A percentile compares a stretch with the other conserved stretches of the same genome.
These are phyloP conservation scores for Hippocampus barbouri DNA, from an alignment of 2,113 vertebrate species.

Conservation along the genomic window DNA sequence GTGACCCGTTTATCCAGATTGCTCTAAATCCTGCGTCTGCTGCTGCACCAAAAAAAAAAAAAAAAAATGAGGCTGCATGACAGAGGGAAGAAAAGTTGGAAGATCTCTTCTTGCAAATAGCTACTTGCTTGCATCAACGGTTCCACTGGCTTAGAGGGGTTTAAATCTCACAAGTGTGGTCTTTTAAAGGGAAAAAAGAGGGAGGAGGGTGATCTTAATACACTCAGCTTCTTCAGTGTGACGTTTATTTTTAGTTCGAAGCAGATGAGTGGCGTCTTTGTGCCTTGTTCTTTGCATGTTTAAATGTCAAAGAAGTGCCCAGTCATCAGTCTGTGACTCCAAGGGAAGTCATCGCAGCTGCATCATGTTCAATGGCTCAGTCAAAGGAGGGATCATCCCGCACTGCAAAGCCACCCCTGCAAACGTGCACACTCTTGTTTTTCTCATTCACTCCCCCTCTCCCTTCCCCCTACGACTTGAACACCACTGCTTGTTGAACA, in stretches of 20 bases:
- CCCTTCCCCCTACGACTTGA: constrained; percentile 16
- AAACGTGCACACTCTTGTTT: constrained; percentile 50
- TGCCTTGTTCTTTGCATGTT: constrained; percentile 23
- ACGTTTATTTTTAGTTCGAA: constrained; percentile 37
- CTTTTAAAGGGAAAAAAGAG: constrained; percentile 28
- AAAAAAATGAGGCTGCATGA: constrained; percentile 36
- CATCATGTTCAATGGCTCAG: background rate
- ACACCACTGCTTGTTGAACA: constrained; percentile 23
- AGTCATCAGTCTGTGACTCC: constrained; percentile 23
- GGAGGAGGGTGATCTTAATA: constrained; percentile 30
- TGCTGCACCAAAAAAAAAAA: constrained; percentile 50
- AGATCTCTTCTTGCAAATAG: constrained; percentile 11
- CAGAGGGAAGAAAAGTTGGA: constrained; percentile 26
- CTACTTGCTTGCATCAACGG: constrained; percentile 13
- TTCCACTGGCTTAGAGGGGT: constrained; percentile 9
- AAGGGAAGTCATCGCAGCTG: constrained; percentile 40
- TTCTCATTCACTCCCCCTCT: constrained; percentile 28
- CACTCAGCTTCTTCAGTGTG: constrained; percentile 27
- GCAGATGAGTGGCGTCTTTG: constrained; percentile 43
- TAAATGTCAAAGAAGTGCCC: constrained; percentile 32
- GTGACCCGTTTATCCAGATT: constrained; percentile 57
- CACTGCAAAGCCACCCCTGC: constrained; percentile 16
- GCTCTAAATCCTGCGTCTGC: constrained; percentile 50
- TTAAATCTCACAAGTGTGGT: constrained; percentile 19
- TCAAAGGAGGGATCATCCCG: constrained; percentile 17